Evolutionary conservation across 1,140 invertebrate species (phyloP).

Genomic region (Drosophila paulistorum): DNA sequence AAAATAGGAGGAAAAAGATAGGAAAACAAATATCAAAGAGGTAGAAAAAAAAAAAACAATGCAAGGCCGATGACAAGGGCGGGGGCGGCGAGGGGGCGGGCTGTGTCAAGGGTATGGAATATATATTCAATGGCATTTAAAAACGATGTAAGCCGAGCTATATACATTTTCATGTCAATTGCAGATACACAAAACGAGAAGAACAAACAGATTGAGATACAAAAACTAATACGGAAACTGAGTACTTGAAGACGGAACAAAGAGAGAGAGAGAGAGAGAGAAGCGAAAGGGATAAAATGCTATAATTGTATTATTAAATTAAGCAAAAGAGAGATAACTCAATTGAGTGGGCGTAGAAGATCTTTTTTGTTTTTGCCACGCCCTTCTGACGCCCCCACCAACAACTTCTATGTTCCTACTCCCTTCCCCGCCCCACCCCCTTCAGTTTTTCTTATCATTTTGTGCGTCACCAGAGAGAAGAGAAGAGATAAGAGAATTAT

Average conservation of each 20-base stretch:
- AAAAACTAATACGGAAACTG: slow-evolving; percentile 34
- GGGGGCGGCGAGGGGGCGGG: too few species aligned
- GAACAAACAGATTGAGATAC: not conserved
- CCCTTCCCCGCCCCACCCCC: not conserved
- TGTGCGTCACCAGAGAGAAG: not conserved
- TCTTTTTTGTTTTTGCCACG: not conserved
- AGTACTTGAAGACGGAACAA: slow-evolving; percentile 11
- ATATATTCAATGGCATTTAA: slow-evolving; percentile 2
- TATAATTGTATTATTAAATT: slow-evolving; percentile 66
- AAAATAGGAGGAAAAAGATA: not conserved
- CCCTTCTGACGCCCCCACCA: not conserved
- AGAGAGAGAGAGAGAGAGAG: not conserved
- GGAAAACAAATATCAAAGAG: not conserved
- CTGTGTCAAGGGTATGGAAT: not conserved
- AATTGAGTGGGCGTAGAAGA: slow-evolving; percentile 51
- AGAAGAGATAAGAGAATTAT: slow-evolving; percentile 14
- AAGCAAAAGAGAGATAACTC: slow-evolving; percentile 63
- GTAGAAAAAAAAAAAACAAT: not conserved
- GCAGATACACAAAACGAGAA: not conserved
- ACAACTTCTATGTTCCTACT: too few species aligned
- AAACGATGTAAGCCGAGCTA: slow-evolving; percentile 1
- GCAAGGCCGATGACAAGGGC: not conserved
- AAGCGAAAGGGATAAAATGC: slow-evolving; percentile 52
- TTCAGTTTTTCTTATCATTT: not conserved
- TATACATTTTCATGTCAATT: slow-evolving; percentile 48